Evolutionary conservation across 1,140 invertebrate species (phyloP).

Genomic region (Diuraphis noxia): DNA sequence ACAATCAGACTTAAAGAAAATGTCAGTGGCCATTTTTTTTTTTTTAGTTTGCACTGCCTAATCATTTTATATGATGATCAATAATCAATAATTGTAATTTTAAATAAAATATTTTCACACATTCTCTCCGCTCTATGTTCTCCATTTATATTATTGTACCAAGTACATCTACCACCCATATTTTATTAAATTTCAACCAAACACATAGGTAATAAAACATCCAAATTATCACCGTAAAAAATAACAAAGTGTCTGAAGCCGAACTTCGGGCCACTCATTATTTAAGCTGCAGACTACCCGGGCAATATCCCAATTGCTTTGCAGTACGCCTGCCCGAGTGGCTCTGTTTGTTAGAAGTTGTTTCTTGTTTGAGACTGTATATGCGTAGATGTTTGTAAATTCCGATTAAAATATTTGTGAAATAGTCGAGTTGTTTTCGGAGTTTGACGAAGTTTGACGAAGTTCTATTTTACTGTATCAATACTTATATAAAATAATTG

Average conservation of each 20-base stretch:
- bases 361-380: too few species aligned
- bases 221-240: neutral
- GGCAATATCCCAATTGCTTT: neutral
- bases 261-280: neutral
- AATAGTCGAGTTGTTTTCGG: too few species aligned
- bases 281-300: neutral
- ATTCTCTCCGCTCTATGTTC: neutral
- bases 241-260: neutral
- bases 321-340: neutral
- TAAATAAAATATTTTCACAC: neutral
- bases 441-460: neutral
- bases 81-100: neutral
- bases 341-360: neutral
- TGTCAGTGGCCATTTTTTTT: neutral
- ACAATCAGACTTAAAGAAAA: neutral
- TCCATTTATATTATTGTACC: neutral
- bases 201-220: neutral
- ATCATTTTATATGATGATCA: neutral
- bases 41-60: neutral
- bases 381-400: too few species aligned
- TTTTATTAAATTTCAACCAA: neutral
- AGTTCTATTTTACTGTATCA: neutral
- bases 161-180: too few species aligned
- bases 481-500: neutral
- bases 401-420: too few species aligned